Evolutionary conservation across 2,888 invertebrate genomes (phyloP).

Genomic region (Reticulitermes lucifugus): DNA sequence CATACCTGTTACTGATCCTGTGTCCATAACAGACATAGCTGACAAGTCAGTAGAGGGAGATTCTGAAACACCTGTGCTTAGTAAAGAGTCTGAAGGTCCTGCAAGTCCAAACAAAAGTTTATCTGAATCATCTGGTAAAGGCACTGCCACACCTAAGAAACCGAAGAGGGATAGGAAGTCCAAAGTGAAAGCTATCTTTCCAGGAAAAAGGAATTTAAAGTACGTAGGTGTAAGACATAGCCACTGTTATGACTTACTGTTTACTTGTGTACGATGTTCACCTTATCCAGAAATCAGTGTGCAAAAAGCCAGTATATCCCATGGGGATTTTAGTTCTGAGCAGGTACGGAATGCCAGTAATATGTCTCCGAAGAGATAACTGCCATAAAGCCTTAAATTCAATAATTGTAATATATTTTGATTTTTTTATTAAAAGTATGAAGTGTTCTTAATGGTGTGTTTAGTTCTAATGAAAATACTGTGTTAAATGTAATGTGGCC

Average conservation of each 20-base stretch:
- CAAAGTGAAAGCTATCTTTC: constrained; percentile 56
- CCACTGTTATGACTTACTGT: neutral
- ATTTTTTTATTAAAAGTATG: no score
- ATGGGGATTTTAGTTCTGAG: no score
- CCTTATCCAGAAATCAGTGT: no score
- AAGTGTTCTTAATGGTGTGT: no score
- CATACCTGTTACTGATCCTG: neutral
- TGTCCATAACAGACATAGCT: neutral
- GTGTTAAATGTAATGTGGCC: no score
- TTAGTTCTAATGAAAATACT: no score
- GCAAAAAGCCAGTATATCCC: no score
- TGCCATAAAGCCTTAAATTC: no score
- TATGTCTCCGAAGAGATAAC: no score
- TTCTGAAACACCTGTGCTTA: constrained; percentile 15
- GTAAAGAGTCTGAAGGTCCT: constrained; percentile 38
- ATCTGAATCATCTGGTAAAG: constrained; percentile 48
- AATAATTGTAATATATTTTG: no score
- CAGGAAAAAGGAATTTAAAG: constrained; percentile 57
- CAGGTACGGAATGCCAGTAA: no score
- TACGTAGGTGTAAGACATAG: constrained; percentile 52
- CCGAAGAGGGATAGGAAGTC: constrained; percentile 58
- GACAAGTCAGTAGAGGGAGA: constrained; percentile 16
- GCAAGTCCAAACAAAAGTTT: constrained; percentile 46
- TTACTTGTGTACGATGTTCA: no score
- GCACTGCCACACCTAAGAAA: constrained; percentile 56